Percentiles rank a stretch among this genome's conserved stretches.
Conservation (phyloP, 2,888 invertebrate genomes). For the Aphidius colemani region DNA sequence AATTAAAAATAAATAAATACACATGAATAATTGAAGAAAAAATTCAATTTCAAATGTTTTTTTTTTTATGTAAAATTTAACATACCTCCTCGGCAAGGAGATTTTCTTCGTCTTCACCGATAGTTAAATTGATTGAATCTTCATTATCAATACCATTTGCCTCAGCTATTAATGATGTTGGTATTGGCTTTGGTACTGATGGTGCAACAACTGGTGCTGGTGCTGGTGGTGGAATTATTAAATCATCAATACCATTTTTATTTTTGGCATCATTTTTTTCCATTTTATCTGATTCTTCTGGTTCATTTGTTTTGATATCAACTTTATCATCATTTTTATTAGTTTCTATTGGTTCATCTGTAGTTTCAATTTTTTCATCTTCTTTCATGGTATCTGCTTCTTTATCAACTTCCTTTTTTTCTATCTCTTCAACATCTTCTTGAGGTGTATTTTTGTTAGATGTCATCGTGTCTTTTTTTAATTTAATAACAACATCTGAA, state of each 20-base stretch:
- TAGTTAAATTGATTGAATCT: conserved; percentile 79
- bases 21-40: conserved; percentile 4
- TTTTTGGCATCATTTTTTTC: too few relatives aligned
- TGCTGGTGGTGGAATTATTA: conserved; percentile 17
- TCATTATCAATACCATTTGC: conserved; percentile 73
- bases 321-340: conserved; percentile 10
- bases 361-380: conserved; percentile 26
- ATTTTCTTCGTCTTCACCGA: conserved; percentile 79
- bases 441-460: conserved; percentile 27
- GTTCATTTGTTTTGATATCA: conserved; percentile 27
- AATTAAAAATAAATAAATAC: conserved; percentile 32
- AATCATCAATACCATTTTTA: conserved; percentile 35
- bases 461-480: conserved; percentile 38
- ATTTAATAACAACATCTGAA: conserved; percentile 34
- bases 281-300: not conserved
- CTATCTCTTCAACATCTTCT: conserved; percentile 25
- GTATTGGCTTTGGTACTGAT: conserved; percentile 16
- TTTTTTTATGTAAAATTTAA: conserved; percentile 29
- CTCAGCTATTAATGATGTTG: conserved; percentile 49
- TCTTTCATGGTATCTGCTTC: conserved; percentile 13
- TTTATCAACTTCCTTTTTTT: not conserved
- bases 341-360: conserved; percentile 24
- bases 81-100: conserved; percentile 78
- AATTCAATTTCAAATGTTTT: not conserved
- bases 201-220: conserved; percentile 13